Evolutionary conservation across 2,888 invertebrate genomes (phyloP), one percentile per base, ranked within the genome.

Genomic region (Podotricha telesiphe): DNA sequence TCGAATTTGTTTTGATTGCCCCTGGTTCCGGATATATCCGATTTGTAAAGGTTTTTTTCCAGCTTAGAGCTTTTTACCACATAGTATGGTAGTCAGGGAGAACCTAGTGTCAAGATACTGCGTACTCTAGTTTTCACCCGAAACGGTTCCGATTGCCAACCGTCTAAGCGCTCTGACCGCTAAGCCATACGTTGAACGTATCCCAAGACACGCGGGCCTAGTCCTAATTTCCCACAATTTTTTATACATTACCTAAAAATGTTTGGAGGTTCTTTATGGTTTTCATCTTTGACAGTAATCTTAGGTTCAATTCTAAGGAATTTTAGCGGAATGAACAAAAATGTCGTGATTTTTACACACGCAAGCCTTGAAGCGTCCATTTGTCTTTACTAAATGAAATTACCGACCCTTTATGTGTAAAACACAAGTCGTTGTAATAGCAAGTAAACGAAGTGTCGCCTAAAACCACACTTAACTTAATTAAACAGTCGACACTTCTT

Each of bases 1-100:
- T 88, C 82, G 86, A 86, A 88, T 91, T 86, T 91, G 83, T 91
- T 91, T 90, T 91, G 87, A 91, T 91, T 87, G 83, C 81, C 85
- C n/a, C 10, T 50, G 80, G 83, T 86, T 90, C 88, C 90, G 85
- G 89, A 50, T 65, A 71, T 72, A 75, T 78, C 77, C 76, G 77
- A 70, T 65, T 70, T 71, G 19, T 53, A 48, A 20, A 5, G 22
- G 10, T 22, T 15, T 11, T 22, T 22, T 20, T 50, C 0, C 13
- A 11, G 5, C 20, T 5, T 5, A 10, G 19, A 11, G 3, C 11
- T 48, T 19, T 50, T 2, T 13, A 1, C 13, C 13, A 13, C 13
- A 13, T 42, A 42, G 42, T 3, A 11, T 11, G 42, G 11, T 42
- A 42, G 13, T 3, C 42, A 42, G 42, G 13, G 42, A 6, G 28